Percentiles rank a stretch among this genome's conserved stretches.
phyloP scores from a whole-genome alignment of 2,797 vertebrate genomes.

The Poeciliopsis paucimaculata region DNA sequence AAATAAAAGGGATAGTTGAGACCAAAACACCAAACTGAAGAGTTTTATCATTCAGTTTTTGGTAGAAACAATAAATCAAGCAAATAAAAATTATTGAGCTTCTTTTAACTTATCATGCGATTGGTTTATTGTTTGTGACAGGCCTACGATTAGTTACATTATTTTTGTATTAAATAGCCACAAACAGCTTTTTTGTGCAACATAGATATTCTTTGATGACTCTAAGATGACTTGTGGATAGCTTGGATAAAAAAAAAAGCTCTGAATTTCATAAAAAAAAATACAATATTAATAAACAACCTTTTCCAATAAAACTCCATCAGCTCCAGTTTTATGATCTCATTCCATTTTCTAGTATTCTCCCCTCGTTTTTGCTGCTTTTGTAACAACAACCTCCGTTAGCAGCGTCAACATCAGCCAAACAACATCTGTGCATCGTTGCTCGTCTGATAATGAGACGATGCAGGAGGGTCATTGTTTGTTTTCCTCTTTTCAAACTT shows the following conservation, averaged over 20 bases:
- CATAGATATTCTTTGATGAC: neutral
- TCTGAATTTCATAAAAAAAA: neutral
- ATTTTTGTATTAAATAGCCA: neutral
- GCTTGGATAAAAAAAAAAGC: neutral
- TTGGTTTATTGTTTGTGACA: no score
- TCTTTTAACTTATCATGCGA: no score
- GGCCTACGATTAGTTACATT: no score
- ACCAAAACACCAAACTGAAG: no score
- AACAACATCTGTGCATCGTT: neutral
- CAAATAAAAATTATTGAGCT: no score
- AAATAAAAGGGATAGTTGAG: no score
- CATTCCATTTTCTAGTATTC: neutral
- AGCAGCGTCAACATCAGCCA: neutral
- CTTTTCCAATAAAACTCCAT: neutral
- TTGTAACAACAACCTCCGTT: neutral
- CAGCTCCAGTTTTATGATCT: neutral
- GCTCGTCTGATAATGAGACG: neutral
- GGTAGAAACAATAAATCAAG: no score
- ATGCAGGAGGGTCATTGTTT: slow-evolving; percentile 24
- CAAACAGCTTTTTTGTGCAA: neutral
- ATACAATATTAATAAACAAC: neutral
- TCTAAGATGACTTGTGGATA: neutral
- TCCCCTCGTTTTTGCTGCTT: neutral
- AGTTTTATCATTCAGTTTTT: no score
- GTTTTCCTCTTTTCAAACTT: slow-evolving; percentile 21